A percentile compares a stretch with the other conserved stretches of the same genome.
These are phyloP conservation scores for Heterodera schachtii DNA, from an alignment of 1,140 invertebrate genomes.

Conservation along the genomic window DNA sequence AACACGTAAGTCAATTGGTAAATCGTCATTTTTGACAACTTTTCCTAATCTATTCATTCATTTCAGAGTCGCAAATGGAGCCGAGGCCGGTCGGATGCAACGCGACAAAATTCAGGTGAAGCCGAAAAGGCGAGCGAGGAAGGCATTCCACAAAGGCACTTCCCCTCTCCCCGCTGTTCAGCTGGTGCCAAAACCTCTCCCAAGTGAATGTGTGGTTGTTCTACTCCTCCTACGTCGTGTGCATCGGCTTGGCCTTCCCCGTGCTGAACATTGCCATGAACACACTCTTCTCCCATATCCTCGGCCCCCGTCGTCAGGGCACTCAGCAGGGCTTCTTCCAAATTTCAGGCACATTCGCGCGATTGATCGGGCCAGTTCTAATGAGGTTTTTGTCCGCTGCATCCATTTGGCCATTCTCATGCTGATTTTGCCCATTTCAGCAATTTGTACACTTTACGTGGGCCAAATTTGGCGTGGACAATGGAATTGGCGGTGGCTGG, in stretches of 20 bases:
- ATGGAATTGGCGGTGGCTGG: conserved; percentile 40
- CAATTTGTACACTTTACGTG: conserved; percentile 25
- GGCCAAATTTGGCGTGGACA: conserved; percentile 35
- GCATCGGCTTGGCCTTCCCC: conserved; percentile 52
- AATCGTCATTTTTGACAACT: background rate
- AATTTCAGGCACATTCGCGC: conserved; percentile 42
- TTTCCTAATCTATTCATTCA: no score
- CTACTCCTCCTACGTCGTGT: conserved; percentile 45
- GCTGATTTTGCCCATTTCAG: background rate
- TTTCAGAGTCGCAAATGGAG: conserved; percentile 33
- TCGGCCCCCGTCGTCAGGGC: conserved; percentile 54
- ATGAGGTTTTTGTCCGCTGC: conserved; percentile 29
- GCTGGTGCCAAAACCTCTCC: conserved; percentile 43
- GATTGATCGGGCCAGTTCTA: conserved; percentile 43
- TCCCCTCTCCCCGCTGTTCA: background rate
- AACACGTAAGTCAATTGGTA: conserved; percentile 9
- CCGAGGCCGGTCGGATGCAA: conserved; percentile 46
- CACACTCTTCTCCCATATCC: conserved; percentile 51
- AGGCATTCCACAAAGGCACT: no score
- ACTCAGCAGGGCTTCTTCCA: conserved; percentile 56
- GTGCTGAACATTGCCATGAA: conserved; percentile 51
- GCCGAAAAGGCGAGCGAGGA: background rate
- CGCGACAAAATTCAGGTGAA: conserved; percentile 33
- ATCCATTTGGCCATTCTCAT: no score
- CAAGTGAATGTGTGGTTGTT: conserved; percentile 48